Evolutionary conservation across 2,797 vertebrate species (phyloP).

Genomic region (Chiroxiphia lanceolata): DNA sequence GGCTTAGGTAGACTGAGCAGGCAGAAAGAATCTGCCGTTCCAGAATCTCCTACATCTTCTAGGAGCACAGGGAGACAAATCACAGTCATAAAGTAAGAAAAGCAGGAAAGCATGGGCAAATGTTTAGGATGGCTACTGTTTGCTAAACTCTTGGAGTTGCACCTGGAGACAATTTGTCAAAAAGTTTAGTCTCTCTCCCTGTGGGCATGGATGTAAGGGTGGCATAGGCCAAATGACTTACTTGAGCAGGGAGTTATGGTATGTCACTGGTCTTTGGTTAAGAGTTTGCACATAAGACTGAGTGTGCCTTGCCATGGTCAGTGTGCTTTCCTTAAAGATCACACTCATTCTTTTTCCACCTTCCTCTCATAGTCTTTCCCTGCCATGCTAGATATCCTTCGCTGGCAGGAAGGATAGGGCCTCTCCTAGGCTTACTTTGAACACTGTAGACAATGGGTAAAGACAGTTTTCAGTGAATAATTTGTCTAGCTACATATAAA

Average conservation of each 20-base stretch:
- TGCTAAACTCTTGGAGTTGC: neutral
- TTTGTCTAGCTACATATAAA: neutral
- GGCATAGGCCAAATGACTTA: fast-evolving
- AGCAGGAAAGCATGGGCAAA: neutral
- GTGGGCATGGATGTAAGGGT: neutral
- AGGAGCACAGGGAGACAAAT: neutral
- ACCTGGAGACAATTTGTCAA: neutral
- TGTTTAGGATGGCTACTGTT: neutral
- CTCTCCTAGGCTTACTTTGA: neutral
- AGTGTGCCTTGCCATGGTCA: neutral
- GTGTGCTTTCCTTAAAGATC: neutral
- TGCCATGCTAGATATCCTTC: neutral
- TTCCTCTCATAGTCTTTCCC: neutral
- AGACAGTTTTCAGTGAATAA: neutral
- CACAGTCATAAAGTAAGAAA: neutral
- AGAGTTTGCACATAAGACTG: neutral
- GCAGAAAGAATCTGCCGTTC: neutral
- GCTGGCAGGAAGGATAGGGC: neutral
- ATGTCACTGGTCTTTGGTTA: neutral
- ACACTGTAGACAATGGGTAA: neutral
- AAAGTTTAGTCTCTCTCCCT: neutral
- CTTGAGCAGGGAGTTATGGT: fast-evolving
- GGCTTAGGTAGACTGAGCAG: neutral
- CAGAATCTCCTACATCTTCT: neutral
- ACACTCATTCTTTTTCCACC: neutral